phyloP scores from a whole-genome alignment of 1,140 invertebrate species.

The Drosophila parvula region DNA sequence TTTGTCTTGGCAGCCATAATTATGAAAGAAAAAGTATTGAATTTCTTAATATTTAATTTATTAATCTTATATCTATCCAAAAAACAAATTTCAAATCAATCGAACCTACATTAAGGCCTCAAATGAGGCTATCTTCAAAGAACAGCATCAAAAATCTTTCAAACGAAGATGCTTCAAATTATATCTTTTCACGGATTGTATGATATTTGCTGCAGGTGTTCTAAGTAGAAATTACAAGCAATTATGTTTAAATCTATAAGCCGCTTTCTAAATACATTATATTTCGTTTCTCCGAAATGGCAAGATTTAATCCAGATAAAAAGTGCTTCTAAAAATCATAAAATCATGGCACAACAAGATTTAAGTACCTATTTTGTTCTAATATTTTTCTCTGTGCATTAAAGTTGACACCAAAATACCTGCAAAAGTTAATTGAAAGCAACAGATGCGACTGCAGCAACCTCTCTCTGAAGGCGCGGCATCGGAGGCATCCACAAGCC shows the following conservation, averaged over 20 bases:
- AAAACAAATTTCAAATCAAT: background rate
- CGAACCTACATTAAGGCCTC: background rate
- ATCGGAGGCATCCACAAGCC: background rate
- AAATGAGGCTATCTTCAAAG: background rate
- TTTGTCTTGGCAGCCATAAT: background rate
- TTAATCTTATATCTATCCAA: background rate
- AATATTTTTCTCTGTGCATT: slow-evolving; percentile 10
- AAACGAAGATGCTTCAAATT: background rate
- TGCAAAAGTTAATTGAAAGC: slow-evolving; percentile 45
- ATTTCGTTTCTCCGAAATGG: background rate
- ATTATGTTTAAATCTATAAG: background rate
- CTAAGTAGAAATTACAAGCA: background rate
- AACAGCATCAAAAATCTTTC: background rate
- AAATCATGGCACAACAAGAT: background rate
- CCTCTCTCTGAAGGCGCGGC: slow-evolving; percentile 10
- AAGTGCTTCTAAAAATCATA: background rate
- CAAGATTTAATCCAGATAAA: background rate
- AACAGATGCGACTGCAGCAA: slow-evolving; percentile 20
- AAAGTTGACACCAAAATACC: slow-evolving; percentile 1
- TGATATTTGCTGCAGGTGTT: background rate
- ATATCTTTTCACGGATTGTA: background rate
- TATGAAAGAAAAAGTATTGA: background rate
- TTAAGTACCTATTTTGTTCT: too few relatives aligned
- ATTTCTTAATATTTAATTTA: background rate
- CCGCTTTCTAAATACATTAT: too few relatives aligned